Evolutionary conservation across 2,888 invertebrate genomes (phyloP).

Genomic region (Patella depressa): DNA sequence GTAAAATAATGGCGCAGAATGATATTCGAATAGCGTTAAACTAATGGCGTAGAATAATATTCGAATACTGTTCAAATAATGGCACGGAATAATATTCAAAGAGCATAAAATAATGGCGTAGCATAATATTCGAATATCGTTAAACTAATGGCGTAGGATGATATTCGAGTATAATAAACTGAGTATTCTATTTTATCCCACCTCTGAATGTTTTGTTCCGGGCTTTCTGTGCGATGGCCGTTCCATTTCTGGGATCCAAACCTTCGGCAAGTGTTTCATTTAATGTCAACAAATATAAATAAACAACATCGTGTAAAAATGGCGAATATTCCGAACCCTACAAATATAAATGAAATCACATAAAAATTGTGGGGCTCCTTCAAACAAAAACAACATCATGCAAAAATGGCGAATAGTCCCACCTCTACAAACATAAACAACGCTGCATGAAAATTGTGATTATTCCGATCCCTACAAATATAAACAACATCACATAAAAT

Average conservation of each 20-base stretch:
- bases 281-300: conserved; percentile 50
- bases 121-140: too few relatives aligned
- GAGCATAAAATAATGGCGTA: too few relatives aligned
- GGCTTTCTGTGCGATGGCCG: conserved; percentile 45
- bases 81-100: too few relatives aligned
- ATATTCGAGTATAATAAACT: too few relatives aligned
- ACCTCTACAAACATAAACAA: not conserved
- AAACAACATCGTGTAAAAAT: conserved; percentile 55
- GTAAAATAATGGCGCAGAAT: too few relatives aligned
- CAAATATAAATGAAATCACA: not conserved
- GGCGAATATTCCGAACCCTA: not conserved
- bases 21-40: too few relatives aligned
- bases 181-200: conserved; percentile 13
- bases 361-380: not conserved
- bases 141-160: too few relatives aligned
- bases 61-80: too few relatives aligned
- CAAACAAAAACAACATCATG: not conserved
- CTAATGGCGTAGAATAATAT: too few relatives aligned
- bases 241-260: conserved; percentile 48
- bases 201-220: conserved; percentile 48
- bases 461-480: not conserved
- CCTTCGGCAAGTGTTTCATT: conserved; percentile 48
- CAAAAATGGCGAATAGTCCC: not conserved
- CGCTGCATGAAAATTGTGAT: not conserved
- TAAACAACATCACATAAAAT: not conserved